Percentiles rank a stretch among this genome's conserved stretches.
Conservation (phyloP, 2,113 vertebrate genomes). For the Cephalopterus ornatus region DNA sequence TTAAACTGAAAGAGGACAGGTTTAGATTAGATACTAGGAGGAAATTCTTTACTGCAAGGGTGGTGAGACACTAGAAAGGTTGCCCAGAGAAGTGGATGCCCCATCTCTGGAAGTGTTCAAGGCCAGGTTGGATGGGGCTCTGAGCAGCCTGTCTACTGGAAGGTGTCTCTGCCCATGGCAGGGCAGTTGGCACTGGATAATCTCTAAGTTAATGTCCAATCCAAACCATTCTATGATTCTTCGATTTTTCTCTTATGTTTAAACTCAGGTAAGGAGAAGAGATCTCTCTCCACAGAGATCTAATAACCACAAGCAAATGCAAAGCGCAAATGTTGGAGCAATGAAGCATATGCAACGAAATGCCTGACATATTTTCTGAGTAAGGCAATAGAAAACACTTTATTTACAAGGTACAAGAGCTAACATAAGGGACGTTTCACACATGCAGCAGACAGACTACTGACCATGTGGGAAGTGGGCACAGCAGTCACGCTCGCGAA, state of each 20-base stretch:
- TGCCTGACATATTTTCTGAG: conserved; percentile 49
- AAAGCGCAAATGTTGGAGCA: not conserved
- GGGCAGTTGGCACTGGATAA: not conserved
- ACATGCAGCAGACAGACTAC: conserved; percentile 41
- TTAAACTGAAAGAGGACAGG: not conserved
- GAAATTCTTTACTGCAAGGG: not conserved
- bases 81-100: not conserved
- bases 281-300: not conserved
- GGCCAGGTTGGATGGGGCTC: not conserved
- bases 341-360: conserved; percentile 17
- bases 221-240: not conserved
- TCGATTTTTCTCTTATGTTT: not conserved
- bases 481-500: conserved; percentile 7
- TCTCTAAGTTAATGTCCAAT: not conserved
- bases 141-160: not conserved
- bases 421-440: conserved; percentile 50
- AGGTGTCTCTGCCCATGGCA: not conserved
- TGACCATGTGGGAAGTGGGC: conserved; percentile 59
- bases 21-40: not conserved
- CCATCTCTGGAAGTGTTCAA: not conserved
- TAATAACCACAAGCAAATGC: not conserved
- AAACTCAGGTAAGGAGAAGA: not conserved
- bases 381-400: conserved; percentile 41
- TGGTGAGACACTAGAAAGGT: not conserved
- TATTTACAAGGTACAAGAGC: conserved; percentile 17